These are phyloP conservation scores for Clistopyga incitator DNA, from an alignment of 2,888 invertebrate species.

Conservation along the genomic window DNA sequence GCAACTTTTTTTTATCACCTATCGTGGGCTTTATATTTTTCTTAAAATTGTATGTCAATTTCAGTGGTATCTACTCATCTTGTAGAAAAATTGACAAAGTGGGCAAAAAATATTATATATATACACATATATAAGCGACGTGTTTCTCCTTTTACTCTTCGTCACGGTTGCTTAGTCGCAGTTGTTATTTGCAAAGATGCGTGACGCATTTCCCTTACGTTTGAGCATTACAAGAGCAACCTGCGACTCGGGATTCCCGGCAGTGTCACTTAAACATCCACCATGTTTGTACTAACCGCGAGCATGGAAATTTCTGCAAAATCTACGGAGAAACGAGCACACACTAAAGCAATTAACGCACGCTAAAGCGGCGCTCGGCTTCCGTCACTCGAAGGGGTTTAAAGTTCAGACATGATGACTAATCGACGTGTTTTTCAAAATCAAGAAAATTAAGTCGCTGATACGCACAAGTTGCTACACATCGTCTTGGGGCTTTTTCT, in stretches of 20 bases:
- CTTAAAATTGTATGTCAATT: no score
- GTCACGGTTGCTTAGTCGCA: neutral
- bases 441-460: neutral
- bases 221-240: neutral
- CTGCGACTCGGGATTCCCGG: conserved; percentile 49
- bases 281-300: neutral
- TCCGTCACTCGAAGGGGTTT: neutral
- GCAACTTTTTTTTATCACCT: no score
- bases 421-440: conserved; percentile 4
- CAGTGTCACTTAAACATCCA: neutral
- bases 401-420: neutral
- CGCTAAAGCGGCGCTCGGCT: neutral
- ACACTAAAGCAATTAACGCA: neutral
- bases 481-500: neutral
- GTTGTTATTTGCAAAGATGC: conserved; percentile 23
- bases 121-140: conserved; percentile 1
- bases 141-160: conserved; percentile 9
- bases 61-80: no score
- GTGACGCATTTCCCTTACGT: conserved; percentile 42
- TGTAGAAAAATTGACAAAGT: no score
- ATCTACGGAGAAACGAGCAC: neutral
- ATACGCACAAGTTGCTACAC: conserved; percentile 3
- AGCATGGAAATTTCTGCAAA: neutral
- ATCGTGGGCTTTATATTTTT: no score
- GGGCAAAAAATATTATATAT: neutral